Conservation (phyloP, 92 coral and sea anemone species). For the Chrysogorgia sp. region DNA sequence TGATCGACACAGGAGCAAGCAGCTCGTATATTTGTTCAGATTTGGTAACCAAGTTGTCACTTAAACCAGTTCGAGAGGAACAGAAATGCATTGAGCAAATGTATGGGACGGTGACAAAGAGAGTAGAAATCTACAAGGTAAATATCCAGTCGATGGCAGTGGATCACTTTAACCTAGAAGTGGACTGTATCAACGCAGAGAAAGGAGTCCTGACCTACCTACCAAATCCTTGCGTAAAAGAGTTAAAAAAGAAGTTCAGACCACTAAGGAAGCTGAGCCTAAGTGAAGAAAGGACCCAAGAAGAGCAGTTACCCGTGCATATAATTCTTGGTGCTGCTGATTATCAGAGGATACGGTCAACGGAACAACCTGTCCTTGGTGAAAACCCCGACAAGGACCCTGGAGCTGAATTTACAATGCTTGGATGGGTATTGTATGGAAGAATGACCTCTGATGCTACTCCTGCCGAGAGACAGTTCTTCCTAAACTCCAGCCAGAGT, state of each 20-base stretch:
- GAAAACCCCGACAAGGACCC: constrained; percentile 62
- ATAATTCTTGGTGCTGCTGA: constrained; percentile 63
- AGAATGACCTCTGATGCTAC: constrained; percentile 7
- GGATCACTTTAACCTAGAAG: constrained; percentile 35
- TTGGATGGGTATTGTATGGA: constrained; percentile 64
- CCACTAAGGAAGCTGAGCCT: constrained; percentile 29
- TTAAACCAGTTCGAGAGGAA: constrained; percentile 44
- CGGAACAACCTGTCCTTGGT: constrained; percentile 63
- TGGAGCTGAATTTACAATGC: constrained; percentile 66
- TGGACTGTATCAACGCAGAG: constrained; percentile 55
- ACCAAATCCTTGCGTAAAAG: constrained; percentile 29
- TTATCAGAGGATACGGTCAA: constrained; percentile 55
- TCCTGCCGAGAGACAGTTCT: constrained; percentile 62
- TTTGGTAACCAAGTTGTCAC: constrained; percentile 37
- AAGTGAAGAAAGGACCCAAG: constrained; percentile 43
- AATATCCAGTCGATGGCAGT: constrained; percentile 43
- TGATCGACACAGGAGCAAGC: constrained; percentile 61
- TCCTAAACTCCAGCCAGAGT: constrained; percentile 53
- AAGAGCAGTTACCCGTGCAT: constrained; percentile 48
- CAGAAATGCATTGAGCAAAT: constrained; percentile 59
- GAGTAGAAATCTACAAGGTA: constrained; percentile 40
- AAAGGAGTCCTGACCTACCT: constrained; percentile 26
- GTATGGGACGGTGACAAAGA: constrained; percentile 50
- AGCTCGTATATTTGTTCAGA: constrained; percentile 52
- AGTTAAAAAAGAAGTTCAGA: constrained; percentile 38